phyloP scores from a whole-genome alignment of 2,888 invertebrate genomes.

The Cinara cedri region DNA sequence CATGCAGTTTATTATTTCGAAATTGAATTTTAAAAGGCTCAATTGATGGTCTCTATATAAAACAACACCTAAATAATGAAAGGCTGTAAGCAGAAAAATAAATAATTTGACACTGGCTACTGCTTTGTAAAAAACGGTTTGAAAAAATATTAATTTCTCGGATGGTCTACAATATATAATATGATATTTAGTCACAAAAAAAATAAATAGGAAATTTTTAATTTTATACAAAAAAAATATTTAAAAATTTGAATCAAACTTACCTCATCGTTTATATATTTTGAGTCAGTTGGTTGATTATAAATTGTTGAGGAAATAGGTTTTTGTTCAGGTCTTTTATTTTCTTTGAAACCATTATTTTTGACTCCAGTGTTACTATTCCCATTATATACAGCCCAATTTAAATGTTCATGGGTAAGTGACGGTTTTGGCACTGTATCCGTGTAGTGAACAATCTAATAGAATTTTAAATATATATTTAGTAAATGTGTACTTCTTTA shows the following conservation, averaged over 20 bases:
- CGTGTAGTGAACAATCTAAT: slow-evolving; percentile 6
- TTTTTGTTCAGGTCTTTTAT: slow-evolving; percentile 11
- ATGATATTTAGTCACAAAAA: too few relatives aligned
- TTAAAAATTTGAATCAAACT: slow-evolving; percentile 11
- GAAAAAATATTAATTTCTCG: too few relatives aligned
- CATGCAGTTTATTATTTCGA: too few relatives aligned
- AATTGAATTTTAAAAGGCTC: too few relatives aligned
- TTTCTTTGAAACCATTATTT: slow-evolving; percentile 5
- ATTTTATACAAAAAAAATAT: not conserved
- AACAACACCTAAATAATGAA: too few relatives aligned
- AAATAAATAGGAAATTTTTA: too few relatives aligned
- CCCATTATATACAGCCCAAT: slow-evolving; percentile 31
- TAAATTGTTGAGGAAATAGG: slow-evolving; percentile 44
- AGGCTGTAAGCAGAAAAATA: too few relatives aligned
- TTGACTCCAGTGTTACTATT: slow-evolving; percentile 25
- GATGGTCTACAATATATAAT: too few relatives aligned
- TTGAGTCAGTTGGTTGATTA: slow-evolving; percentile 4
- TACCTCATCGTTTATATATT: slow-evolving; percentile 15
- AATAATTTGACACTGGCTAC: too few relatives aligned
- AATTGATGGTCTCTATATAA: too few relatives aligned
- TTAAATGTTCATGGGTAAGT: slow-evolving; percentile 31
- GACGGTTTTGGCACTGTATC: slow-evolving; percentile 22
- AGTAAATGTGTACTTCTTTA: not conserved
- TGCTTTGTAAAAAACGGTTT: too few relatives aligned
- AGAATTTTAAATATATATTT: not conserved